phyloP scores from a whole-genome alignment of 2,797 vertebrate species.

The Enteromius radiatus region DNA sequence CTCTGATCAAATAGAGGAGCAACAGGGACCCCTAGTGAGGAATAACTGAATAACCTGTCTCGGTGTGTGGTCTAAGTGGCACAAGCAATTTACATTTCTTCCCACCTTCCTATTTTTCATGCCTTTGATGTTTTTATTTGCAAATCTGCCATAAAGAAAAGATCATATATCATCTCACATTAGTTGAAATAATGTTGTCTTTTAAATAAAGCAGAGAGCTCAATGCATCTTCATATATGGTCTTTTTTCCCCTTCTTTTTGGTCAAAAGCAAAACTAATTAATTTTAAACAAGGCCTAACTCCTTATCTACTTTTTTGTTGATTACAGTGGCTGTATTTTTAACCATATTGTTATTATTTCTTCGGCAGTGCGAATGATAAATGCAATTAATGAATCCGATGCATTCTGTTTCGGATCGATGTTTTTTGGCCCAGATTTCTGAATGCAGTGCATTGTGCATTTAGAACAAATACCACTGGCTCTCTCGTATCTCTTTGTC shows the following conservation, averaged over 20 bases:
- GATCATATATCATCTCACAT: not conserved
- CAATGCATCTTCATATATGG: not conserved
- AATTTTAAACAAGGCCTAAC: not conserved
- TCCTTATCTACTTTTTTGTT: not conserved
- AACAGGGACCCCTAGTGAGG: constrained; percentile 49
- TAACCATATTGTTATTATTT: not conserved
- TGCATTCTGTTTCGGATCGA: constrained; percentile 32
- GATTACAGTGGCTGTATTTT: not conserved
- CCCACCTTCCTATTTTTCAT: not conserved
- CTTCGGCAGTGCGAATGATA: constrained; percentile 20
- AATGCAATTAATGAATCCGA: constrained; percentile 25
- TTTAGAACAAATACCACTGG: constrained; percentile 28
- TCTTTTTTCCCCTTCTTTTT: not conserved
- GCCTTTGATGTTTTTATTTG: not conserved
- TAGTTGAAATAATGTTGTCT: not conserved
- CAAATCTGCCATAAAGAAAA: not conserved
- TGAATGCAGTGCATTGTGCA: constrained; percentile 8
- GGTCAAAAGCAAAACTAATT: not conserved
- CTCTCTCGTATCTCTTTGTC: not conserved
- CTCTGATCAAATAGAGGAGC: constrained; percentile 32
- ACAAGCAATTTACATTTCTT: not conserved
- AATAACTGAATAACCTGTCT: constrained; percentile 8
- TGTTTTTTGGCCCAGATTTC: constrained; percentile 40
- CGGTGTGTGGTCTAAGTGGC: constrained; percentile 30
- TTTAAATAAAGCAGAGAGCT: not conserved